Evolutionary conservation across 2,888 invertebrate species (phyloP).

Genomic region (Diplazon laetatorius): DNA sequence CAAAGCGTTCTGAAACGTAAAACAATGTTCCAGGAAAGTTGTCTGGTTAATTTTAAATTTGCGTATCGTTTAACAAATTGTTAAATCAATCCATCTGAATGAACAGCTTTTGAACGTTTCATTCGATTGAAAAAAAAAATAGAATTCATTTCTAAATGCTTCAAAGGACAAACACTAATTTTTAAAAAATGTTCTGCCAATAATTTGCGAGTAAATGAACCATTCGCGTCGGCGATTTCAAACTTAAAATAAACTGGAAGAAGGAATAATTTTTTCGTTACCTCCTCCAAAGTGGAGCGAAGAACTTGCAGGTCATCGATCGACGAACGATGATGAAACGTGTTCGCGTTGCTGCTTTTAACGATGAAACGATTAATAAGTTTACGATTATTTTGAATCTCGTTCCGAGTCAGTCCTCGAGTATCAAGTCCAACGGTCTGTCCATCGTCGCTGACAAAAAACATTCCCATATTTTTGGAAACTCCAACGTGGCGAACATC

Average conservation of each 20-base stretch:
- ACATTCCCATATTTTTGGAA: constrained; percentile 70
- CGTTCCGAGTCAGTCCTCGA: constrained; percentile 66
- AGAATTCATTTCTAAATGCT: no score
- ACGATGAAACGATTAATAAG: constrained; percentile 70
- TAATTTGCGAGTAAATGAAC: no score
- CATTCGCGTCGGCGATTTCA: no score
- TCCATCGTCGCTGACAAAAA: constrained; percentile 70
- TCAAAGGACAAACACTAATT: no score
- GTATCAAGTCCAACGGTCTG: constrained; percentile 66
- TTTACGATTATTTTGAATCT: constrained; percentile 68
- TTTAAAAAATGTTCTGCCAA: no score
- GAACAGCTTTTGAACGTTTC: no score
- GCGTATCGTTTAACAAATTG: no score
- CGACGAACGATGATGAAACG: constrained; percentile 44
- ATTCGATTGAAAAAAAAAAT: no score
- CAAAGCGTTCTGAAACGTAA: background rate
- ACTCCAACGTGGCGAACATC: constrained; percentile 73
- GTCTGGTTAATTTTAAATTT: background rate
- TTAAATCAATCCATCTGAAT: no score
- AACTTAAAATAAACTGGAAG: no score
- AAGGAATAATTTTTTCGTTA: background rate
- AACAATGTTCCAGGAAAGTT: background rate
- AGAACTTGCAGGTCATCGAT: background rate
- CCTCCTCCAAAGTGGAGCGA: background rate
- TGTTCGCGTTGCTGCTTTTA: constrained; percentile 46